Percentiles rank a stretch among this genome's conserved stretches.
These are phyloP conservation scores for Pollenia griseotomentosa DNA, from an alignment of 2,888 invertebrate species.

Conservation along the genomic window DNA sequence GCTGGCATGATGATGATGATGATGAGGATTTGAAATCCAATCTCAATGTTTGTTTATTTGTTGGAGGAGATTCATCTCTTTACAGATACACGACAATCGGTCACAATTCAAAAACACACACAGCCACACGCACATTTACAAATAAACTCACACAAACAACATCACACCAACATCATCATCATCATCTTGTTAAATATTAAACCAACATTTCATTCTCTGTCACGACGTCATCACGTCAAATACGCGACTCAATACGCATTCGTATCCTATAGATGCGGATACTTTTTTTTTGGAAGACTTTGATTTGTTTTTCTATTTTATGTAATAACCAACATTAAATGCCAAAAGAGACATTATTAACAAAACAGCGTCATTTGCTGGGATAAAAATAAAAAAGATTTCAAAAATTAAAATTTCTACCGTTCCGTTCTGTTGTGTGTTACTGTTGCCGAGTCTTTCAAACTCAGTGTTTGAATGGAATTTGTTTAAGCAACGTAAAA, in stretches of 20 bases:
- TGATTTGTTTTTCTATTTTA: no score
- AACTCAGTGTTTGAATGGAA: slow-evolving; percentile 59
- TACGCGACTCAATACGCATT: slow-evolving; percentile 67
- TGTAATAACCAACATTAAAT: neutral
- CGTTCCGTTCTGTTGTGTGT: slow-evolving; percentile 15
- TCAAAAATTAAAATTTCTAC: neutral
- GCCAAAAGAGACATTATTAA: slow-evolving; percentile 74
- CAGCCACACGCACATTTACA: neutral
- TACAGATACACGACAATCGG: slow-evolving; percentile 78
- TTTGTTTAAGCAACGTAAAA: slow-evolving; percentile 49
- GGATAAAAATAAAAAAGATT: slow-evolving; percentile 38
- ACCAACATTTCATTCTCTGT: slow-evolving; percentile 71
- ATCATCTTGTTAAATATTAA: slow-evolving; percentile 67
- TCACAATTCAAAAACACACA: slow-evolving; percentile 67
- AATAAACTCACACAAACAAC: slow-evolving; percentile 6
- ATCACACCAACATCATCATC: slow-evolving; percentile 59
- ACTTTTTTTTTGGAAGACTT: slow-evolving; percentile 1
- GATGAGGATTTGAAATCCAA: slow-evolving; percentile 66
- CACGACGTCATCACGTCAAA: slow-evolving; percentile 70
- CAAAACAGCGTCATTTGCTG: slow-evolving; percentile 61
- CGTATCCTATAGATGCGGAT: slow-evolving; percentile 47
- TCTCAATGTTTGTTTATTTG: slow-evolving; percentile 76
- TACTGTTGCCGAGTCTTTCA: slow-evolving; percentile 16
- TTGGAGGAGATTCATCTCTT: slow-evolving; percentile 75
- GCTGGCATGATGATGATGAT: slow-evolving; percentile 25